These are phyloP conservation scores for Zaprionus obscuricornis DNA, from an alignment of 2,888 invertebrate species.

Conservation along the genomic window DNA sequence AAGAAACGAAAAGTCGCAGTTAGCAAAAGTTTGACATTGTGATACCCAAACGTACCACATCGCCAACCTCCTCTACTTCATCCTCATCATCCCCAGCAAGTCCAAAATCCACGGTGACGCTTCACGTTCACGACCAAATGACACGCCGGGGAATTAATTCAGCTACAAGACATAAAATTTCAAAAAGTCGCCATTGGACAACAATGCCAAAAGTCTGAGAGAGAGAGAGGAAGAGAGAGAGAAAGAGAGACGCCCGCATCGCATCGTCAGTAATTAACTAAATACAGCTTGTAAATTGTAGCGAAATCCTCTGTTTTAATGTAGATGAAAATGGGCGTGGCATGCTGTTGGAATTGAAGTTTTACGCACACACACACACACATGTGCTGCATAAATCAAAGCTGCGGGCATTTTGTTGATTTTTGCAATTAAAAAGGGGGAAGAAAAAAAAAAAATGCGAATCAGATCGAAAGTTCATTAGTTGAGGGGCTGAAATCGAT, in stretches of 20 bases:
- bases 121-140: slow-evolving; percentile 34
- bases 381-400: slow-evolving; percentile 76
- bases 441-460: not conserved
- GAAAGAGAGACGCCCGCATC: too few species aligned
- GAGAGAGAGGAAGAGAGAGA: too few species aligned
- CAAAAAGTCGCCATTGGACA: slow-evolving; percentile 61
- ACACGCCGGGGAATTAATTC: slow-evolving; percentile 60
- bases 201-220: slow-evolving; percentile 43
- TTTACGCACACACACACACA: slow-evolving; percentile 35
- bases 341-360: not conserved
- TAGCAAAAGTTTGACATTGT: slow-evolving; percentile 32
- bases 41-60: not conserved
- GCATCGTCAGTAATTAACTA: slow-evolving; percentile 62
- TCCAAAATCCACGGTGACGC: slow-evolving; percentile 14
- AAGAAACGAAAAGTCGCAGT: slow-evolving; percentile 29
- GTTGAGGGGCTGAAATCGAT: slow-evolving; percentile 55
- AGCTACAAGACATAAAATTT: slow-evolving; percentile 64
- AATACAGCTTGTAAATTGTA: slow-evolving; percentile 67
- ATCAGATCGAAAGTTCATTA: slow-evolving; percentile 61
- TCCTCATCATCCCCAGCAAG: not conserved
- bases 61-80: not conserved
- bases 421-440: slow-evolving; percentile 65
- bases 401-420: slow-evolving; percentile 67
- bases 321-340: slow-evolving; percentile 19
- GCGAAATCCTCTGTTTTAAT: slow-evolving; percentile 20